Base-by-base conservation (phyloP, 2,888 invertebrate species). In the Pseudococcus viburni region DNA sequence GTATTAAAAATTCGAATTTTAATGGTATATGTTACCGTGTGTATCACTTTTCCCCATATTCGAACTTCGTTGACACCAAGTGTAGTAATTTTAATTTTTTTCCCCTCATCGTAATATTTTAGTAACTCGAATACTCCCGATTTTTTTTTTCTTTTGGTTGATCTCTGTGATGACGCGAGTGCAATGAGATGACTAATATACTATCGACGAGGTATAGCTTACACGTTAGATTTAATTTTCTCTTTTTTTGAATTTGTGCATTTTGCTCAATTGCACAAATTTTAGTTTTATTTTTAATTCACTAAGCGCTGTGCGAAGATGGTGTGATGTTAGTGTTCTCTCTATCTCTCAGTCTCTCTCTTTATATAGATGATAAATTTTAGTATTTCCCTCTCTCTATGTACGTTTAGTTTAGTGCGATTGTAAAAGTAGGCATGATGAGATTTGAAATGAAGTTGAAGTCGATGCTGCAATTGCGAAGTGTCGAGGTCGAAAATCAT, bases 181-280 rank as follows among this genome's bases (percentile, higher is more conserved):
- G 73, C 73, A 73, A 73, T 73, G 73, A 55, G 55, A 22, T 73
- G 73, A 73, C 33, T 73, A 55, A 55, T 55, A 55, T n/a, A 15
- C 55, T 17, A 9, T 73, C 26, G 73, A 26, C 73, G 73, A 73
- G 73, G 8, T 42, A 26, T 73, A 12, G 73, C 73, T 73, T 73
- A 64, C 17, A 22, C 17, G 19, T 73, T 73, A 73, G 12, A 11
- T 33, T 73, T 73, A 26, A 55, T 55, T 64, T 64, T 64, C 22
- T 64, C 7, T 64, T 64, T 12, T 64, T 64, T 64, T 22, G 1
- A 22, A 64, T 64, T 83, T 83, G 15, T 33, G 46, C 17, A 83
- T 46, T 46, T 83, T 83, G 80, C 80, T 83, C 80, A 83, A 46
- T 22, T 83, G 80, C 80, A 83, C 80, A 83, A 83, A 83, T 83